Evolutionary conservation across 2,113 vertebrate genomes (phyloP), one percentile per base, ranked within the genome.

Genomic region (Physeter macrocephalus): DNA sequence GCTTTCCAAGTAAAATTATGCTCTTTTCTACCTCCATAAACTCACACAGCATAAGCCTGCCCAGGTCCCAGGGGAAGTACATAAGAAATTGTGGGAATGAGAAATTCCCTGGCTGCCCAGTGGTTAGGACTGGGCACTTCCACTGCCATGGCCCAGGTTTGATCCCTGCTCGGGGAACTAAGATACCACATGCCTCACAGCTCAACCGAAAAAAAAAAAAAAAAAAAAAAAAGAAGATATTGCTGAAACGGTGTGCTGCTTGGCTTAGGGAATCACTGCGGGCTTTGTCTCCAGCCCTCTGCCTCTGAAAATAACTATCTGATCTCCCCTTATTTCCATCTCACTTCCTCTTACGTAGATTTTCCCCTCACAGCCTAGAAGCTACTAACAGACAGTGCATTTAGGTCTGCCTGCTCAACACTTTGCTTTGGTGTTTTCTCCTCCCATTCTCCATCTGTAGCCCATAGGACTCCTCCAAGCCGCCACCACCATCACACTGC

Each of bases 181-280:
- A 46, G 43, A 11, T 12, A 2, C 29, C 18, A 17, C 43, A 0
- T 6, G 74, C 17, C 6, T 29, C 74, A 1, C 0, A 4, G 72
- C 27, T 0, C 4, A 15, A 4, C 8, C 43, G 31, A 6, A 46
- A 18, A 9, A 10, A 1, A 6, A 11, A 5, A 18, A 46, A 9
- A 6, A 46, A 18, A 9, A 10, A 1, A 10, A 9, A 1, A 0
- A 25, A 6, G 5, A 71, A 29, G 39, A 46, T 84, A 8, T 4
- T 77, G 31, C 27, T 23, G 20, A 29, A 59, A 36, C 1, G 0
- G 23, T 6, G 27, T 11, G 20, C 27, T 20, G 36, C 13, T 21
- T 43, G 29, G 5, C 25, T 29, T 7, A 25, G 59, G 59, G 20
- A 18, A 61, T 43, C 54, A 36, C 41, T 41, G 21, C 3, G 13